phyloP scores from a whole-genome alignment of 1,140 invertebrate species.

The Drosophila hydei region DNA sequence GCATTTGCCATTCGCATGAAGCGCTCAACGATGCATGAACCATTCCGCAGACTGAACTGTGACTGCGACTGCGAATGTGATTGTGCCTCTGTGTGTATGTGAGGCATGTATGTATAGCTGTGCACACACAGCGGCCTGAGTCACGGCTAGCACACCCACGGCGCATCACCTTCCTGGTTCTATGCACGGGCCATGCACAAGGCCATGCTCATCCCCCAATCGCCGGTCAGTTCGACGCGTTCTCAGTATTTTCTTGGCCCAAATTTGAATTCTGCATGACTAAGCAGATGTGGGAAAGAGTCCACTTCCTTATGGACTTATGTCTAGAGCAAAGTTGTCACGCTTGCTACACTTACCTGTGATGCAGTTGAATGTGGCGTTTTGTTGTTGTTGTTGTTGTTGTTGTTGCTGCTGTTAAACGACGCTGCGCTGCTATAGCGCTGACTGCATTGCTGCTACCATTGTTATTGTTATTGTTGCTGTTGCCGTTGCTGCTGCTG shows the following conservation, averaged over 20 bases:
- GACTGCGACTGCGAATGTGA: conserved; percentile 15
- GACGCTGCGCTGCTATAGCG: conserved; percentile 20
- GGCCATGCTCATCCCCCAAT: conserved; percentile 14
- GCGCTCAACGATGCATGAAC: conserved; percentile 61
- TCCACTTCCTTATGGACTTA: conserved; percentile 19
- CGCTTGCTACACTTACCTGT: conserved; percentile 30
- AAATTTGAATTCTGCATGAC: conserved; percentile 7
- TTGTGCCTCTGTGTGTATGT: background rate
- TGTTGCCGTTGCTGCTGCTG: conserved; percentile 21
- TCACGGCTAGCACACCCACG: conserved; percentile 14
- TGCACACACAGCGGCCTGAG: background rate
- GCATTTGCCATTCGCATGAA: conserved; percentile 57
- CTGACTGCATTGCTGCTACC: no score
- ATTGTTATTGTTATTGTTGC: background rate
- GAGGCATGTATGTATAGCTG: background rate
- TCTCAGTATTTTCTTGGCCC: conserved; percentile 3
- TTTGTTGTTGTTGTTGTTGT: conserved; percentile 13
- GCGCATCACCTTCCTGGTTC: conserved; percentile 23
- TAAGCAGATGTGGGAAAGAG: background rate
- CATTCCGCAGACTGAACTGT: conserved; percentile 43
- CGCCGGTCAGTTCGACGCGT: conserved; percentile 10
- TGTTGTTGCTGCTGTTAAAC: conserved; percentile 20
- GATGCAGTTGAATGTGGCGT: conserved; percentile 20
- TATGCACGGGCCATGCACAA: conserved; percentile 11
- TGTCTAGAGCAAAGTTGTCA: conserved; percentile 1